Percentiles rank a stretch among this genome's conserved stretches.
Conservation (phyloP, 2,888 invertebrate genomes). For the Acanthosepion esculentum region DNA sequence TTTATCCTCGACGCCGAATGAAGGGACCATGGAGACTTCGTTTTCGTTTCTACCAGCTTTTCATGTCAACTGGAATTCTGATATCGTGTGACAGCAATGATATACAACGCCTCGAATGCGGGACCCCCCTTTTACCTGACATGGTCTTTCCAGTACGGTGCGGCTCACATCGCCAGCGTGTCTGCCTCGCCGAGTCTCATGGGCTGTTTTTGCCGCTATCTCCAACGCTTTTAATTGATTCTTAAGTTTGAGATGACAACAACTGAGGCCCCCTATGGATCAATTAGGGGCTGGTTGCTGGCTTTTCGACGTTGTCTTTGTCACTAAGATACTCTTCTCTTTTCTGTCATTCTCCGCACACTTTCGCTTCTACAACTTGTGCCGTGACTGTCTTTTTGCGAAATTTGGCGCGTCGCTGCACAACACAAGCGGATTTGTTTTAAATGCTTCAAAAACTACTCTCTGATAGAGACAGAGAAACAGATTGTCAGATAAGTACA, state of each 20-base stretch:
- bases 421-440: neutral
- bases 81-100: conserved; percentile 33
- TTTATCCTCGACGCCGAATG: neutral
- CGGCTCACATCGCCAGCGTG: conserved; percentile 21
- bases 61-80: conserved; percentile 33
- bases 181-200: neutral
- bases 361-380: neutral
- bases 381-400: neutral
- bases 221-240: conserved; percentile 33
- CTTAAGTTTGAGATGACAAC: conserved; percentile 23
- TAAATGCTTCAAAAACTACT: neutral
- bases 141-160: neutral
- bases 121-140: conserved; percentile 20
- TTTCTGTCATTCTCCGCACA: neutral
- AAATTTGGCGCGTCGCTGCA: neutral
- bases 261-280: neutral
- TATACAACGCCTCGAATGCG: conserved; percentile 22
- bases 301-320: conserved; percentile 20
- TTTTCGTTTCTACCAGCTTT: conserved; percentile 20
- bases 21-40: conserved; percentile 15
- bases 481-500: neutral
- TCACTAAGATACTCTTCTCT: neutral
- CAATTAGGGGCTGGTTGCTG: conserved; percentile 33
- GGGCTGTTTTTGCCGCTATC: neutral
- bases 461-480: neutral